Evolutionary conservation across 2,797 vertebrate genomes (phyloP).

Genomic region (Pampus argenteus): DNA sequence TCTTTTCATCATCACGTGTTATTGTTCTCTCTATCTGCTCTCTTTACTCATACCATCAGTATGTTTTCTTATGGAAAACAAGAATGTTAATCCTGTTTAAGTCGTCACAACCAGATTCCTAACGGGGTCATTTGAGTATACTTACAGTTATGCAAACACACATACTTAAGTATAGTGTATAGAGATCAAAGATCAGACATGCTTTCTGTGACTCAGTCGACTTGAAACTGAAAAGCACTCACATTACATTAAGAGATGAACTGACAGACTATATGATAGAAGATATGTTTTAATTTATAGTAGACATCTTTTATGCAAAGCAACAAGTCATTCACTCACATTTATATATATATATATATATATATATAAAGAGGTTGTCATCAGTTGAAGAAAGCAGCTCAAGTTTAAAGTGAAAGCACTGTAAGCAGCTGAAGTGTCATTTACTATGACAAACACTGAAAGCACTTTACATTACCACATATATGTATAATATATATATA

Average conservation of each 20-base stretch:
- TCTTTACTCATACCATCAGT: not conserved
- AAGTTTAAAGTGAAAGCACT: not conserved
- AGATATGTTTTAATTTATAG: too few relatives aligned
- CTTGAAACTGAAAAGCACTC: not conserved
- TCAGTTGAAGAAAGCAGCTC: not conserved
- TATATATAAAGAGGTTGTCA: not conserved
- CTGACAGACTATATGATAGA: too few relatives aligned
- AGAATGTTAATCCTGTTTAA: not conserved
- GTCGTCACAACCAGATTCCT: slow-evolving; percentile 13
- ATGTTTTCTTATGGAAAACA: not conserved
- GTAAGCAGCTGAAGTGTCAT: not conserved
- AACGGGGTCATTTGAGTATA: too few relatives aligned
- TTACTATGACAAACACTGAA: not conserved
- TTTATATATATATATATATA: too few relatives aligned
- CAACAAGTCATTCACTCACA: not conserved
- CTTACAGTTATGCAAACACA: not conserved
- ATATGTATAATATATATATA: too few relatives aligned
- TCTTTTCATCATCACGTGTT: not conserved
- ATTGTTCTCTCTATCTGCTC: slow-evolving; percentile 3
- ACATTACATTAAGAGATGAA: not conserved
- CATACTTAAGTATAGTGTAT: not conserved
- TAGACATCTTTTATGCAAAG: too few relatives aligned
- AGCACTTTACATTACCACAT: not conserved
- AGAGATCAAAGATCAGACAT: not conserved
- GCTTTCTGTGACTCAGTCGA: not conserved